Evolutionary conservation across 2,797 vertebrate species (phyloP), one percentile per base, ranked within the genome.

Genomic region (Perodicticus potto): DNA sequence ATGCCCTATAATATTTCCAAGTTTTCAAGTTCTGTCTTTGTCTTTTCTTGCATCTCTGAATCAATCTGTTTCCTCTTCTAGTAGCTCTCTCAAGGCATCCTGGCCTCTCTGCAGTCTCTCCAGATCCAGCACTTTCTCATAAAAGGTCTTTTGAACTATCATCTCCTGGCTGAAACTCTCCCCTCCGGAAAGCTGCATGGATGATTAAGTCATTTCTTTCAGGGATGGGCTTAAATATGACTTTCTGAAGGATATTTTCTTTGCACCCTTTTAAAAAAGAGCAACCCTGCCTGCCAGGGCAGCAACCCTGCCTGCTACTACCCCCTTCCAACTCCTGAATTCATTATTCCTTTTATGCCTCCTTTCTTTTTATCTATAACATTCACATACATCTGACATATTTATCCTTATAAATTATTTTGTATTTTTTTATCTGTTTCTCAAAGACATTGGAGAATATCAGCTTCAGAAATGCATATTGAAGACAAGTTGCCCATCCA

Each of bases 71-170:
- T 3, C 13, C 13, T 76, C 34, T 43, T 22, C 2, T 3, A 13
- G 19, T n/a, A 61, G 22, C 7, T 59, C 27, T 4, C 25, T 13
- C 27, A 7, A 32, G 7, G 7, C 29, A 4, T 0, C 1, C 1
- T 17, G 32, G 5, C 3, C 22, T 77, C 22, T 25, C 20, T 12
- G 5, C 0, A 4, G 32, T 29, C 16, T 17, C 20, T 37, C 10
- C 25, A 63, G 65, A 43, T 1, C 4, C 61, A 72, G 3, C 2
- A 27, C 12, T 34, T 32, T 55, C 13, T 32, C 25, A 63, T 20
- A 69, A 78, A 27, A 25, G 2, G 4, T 69, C 49, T 20, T 81
- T 76, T 32, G 53, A 81, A 63, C 11, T 55, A 4, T 3, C 34
- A 11, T 29, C 32, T 80, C 29, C 25, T 45, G 14, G 4, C 9